phyloP scores from a whole-genome alignment of 2,797 vertebrate genomes.

The Coreius guichenoti region DNA sequence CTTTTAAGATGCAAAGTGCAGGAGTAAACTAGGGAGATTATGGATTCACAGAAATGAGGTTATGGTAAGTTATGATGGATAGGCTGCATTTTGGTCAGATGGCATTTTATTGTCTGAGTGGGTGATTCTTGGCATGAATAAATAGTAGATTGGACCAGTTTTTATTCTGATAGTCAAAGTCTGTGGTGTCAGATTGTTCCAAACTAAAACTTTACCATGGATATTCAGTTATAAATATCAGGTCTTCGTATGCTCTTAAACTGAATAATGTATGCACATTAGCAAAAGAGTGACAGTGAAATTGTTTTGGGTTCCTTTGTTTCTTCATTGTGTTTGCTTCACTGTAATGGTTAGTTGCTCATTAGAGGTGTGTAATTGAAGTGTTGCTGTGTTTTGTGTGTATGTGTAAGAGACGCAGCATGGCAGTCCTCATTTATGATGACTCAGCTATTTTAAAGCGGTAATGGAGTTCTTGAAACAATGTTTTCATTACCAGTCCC shows the following conservation, averaged over 20 bases:
- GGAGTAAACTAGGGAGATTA: background rate
- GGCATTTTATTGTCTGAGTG: background rate
- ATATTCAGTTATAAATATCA: background rate
- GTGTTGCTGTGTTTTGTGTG: background rate
- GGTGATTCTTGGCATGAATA: background rate
- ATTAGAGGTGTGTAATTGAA: slow-evolving; percentile 3
- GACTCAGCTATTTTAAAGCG: background rate
- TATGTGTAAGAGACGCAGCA: background rate
- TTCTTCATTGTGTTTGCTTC: background rate
- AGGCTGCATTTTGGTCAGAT: background rate
- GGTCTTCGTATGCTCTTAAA: background rate
- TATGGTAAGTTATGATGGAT: background rate
- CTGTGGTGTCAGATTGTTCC: background rate
- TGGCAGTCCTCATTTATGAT: background rate
- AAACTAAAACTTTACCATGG: background rate
- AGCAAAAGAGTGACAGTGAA: background rate
- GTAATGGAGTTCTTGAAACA: background rate
- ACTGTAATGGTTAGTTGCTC: slow-evolving; percentile 11
- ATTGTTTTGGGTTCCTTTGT: background rate
- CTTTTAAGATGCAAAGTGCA: background rate
- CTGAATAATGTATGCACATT: background rate
- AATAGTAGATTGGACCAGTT: background rate
- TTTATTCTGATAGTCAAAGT: background rate
- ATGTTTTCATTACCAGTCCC: slow-evolving; percentile 19
- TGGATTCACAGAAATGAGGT: background rate